Conservation (phyloP, 2,113 vertebrate species). For the Sceloporus undulatus region DNA sequence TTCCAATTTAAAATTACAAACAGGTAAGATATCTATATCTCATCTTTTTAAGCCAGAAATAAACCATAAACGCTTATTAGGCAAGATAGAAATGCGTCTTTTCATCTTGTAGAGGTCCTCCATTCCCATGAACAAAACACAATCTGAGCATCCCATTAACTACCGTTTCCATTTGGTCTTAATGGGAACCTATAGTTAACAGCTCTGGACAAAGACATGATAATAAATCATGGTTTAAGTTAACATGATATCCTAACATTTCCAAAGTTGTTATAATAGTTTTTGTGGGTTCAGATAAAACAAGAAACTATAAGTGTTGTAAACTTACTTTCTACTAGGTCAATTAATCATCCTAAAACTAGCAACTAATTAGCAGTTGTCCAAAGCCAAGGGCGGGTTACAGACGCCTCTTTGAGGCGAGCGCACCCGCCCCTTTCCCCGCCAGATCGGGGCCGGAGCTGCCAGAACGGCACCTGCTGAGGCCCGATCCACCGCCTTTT, state of each 20-base stretch:
- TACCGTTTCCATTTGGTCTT: neutral
- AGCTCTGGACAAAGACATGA: neutral
- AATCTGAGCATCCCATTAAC: neutral
- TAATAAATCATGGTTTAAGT: neutral
- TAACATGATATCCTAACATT: neutral
- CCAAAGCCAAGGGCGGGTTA: too few relatives aligned
- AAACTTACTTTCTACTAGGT: neutral
- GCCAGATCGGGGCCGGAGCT: too few relatives aligned
- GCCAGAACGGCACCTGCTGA: too few relatives aligned
- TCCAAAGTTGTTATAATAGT: neutral
- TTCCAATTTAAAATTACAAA: slow-evolving; percentile 32
- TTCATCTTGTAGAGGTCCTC: neutral
- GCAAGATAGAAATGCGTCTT: neutral
- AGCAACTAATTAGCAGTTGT: too few relatives aligned
- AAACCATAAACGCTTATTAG: neutral
- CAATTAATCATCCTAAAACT: neutral
- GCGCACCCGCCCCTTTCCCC: too few relatives aligned
- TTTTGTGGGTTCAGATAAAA: neutral
- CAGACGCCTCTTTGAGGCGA: too few relatives aligned
- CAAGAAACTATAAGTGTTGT: neutral
- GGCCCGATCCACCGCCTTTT: too few relatives aligned
- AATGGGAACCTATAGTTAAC: neutral
- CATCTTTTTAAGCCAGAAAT: neutral
- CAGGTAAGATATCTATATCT: neutral
- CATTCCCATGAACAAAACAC: neutral